Conservation (phyloP, 1,140 invertebrate genomes). For the Ditylenchus dipsaci region DNA sequence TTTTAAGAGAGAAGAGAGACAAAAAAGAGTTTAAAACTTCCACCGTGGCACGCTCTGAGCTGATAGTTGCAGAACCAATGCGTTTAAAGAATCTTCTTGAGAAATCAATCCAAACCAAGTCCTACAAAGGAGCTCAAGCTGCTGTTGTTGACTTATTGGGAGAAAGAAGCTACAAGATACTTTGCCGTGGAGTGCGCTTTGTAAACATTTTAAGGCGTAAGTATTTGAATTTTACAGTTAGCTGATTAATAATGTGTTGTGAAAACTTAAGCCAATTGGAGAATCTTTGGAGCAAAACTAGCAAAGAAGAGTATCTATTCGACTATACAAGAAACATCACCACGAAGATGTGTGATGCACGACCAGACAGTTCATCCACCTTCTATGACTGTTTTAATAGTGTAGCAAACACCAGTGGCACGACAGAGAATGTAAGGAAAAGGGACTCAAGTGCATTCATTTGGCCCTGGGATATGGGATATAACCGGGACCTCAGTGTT, state of each 20-base stretch:
- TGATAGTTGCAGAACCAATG: conserved; percentile 22
- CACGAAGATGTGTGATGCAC: neutral
- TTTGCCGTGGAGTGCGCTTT: conserved; percentile 25
- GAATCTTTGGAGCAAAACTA: conserved; percentile 8
- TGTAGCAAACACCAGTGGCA: neutral
- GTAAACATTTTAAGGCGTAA: conserved; percentile 20
- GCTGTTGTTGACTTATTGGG: conserved; percentile 15
- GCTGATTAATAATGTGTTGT: neutral
- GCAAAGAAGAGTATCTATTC: conserved; percentile 8
- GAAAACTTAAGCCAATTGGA: neutral
- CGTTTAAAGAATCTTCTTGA: conserved; percentile 8
- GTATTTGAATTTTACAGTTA: conserved; percentile 16
- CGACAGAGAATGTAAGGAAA: neutral
- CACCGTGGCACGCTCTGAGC: conserved; percentile 4
- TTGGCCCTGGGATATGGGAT: neutral
- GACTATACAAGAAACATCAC: conserved; percentile 1
- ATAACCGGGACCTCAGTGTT: neutral
- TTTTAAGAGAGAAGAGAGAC: too few relatives aligned
- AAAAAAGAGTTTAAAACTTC: neutral
- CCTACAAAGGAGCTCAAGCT: conserved; percentile 6
- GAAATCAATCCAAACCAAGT: conserved; percentile 14
- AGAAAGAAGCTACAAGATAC: conserved; percentile 5
- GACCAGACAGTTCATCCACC: neutral
- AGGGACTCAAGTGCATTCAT: neutral
- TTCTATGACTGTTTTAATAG: conserved; percentile 12